Base-by-base conservation (phyloP, 2,113 vertebrate genomes). In the Merops nubicus region DNA sequence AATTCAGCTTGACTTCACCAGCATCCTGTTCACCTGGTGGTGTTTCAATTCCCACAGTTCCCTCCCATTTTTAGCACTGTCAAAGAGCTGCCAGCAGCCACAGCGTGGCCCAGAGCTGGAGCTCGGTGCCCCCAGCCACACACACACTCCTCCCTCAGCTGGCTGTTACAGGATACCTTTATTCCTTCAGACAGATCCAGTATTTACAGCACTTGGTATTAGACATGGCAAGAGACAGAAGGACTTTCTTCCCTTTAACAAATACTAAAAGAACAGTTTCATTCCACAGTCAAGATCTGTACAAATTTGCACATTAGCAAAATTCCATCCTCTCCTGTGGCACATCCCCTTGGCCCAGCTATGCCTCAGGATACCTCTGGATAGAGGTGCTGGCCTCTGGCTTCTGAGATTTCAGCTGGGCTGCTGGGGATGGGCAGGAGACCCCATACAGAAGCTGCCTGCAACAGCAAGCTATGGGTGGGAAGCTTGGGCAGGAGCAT, bases 131-230 rank as follows among this genome's bases (percentile, higher is more conserved):
- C 50, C 59, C 22, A 62, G 36, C 34, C 2, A 0, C 72, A 38
- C 17, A 15, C 4, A 2, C 3, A 2, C 31, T 12, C 9, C 65
- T 40, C 54, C 48, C 72, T 53, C 47, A 5, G 38, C 53, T 68
- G 77, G 74, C 67, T 68, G 62, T 59, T 93, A 86, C 54, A 60
- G 57, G 83, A 84, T 80, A 96, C 67, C 95, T 98, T 98, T 98
- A 98, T 98, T 98, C 91, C 89, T 93, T 97, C 95, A 94, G 88
- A 88, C 67, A 92, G 57, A 94, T 95, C 91, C 85, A 63, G 57
- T 98, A 97, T 97, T 96, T 98, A 98, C 97, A 98, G 93, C 69
- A 57, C 78, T 85, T 96, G 92, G 51, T 88, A 83, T 74, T 2
- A 75, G 84, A 95, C 89, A 94, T 45, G 34, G 85, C 89, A 93